Evolutionary conservation across 2,113 vertebrate species (phyloP), one percentile per base, ranked within the genome.

Genomic region (Propithecus coquereli): DNA sequence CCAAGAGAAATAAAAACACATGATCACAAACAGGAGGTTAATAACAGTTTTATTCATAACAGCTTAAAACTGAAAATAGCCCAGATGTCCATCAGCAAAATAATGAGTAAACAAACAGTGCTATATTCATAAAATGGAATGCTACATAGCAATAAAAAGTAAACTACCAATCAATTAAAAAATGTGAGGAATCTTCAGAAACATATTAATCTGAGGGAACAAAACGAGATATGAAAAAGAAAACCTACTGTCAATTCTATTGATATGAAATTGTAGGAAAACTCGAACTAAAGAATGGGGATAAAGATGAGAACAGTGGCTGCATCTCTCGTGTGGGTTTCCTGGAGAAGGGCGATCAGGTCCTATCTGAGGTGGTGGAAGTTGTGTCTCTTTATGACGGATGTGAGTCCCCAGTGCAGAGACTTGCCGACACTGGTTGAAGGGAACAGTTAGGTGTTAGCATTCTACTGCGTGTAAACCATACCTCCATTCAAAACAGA

Each of bases 201-300:
- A 52, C 5, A 63, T 12, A 47, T 50, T 65, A 34, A 84, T 0
- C 12, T 52, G 66, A 52, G 34, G 63, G 43, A 73, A 73, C 17
- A 5, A 22, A 7, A 20, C 2, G n/a, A n/a, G 0, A 65, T n/a
- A 32, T 2, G 20, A 43, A 65, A n/a, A 20, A 40, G 18, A 14
- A 27, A 27, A 25, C 25, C 18, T 12, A 65, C 13, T 65, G 3
- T 18, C 23, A 10, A 16, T 27, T 85, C 65, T 4, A 9, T 9
- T 66, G 13, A 43, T 54, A 10, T 1, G 45, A 66, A 66, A 77
- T 30, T 45, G 40, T 57, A 47, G 7, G 45, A 9, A 8, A 86
- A 0, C 8, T 14, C 20, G 54, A 74, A 37, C 18, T 76, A 32
- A 10, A 20, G 2, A 3, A 18, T 4, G 30, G 23, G 76, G 34